Evolutionary conservation across 2,797 vertebrate genomes (phyloP).

Genomic region (Dicrostonyx torquatus): DNA sequence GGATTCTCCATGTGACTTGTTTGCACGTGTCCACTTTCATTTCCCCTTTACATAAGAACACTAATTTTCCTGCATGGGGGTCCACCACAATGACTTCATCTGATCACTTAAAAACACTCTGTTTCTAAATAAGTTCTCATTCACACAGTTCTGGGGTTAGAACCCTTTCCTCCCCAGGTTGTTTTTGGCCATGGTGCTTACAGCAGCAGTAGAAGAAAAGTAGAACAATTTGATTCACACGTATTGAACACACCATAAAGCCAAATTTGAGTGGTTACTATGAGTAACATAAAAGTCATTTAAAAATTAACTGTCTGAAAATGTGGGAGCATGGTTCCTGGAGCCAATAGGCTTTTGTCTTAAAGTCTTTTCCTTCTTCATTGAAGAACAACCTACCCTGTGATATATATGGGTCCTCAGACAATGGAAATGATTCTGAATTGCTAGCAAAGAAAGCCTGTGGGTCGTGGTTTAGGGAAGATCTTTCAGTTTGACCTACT

Average conservation of each 20-base stretch:
- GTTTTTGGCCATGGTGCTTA: background rate
- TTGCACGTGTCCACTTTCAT: background rate
- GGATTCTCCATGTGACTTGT: background rate
- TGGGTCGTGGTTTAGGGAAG: background rate
- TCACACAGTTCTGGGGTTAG: background rate
- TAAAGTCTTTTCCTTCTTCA: background rate
- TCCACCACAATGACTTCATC: too few relatives aligned
- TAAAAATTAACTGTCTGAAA: background rate
- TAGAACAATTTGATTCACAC: background rate
- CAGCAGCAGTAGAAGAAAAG: background rate
- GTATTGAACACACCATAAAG: background rate
- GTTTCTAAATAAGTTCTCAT: constrained; percentile 45
- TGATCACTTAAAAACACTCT: background rate
- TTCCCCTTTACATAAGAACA: background rate
- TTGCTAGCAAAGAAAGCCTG: background rate
- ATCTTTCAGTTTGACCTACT: constrained; percentile 17
- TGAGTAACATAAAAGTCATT: constrained; percentile 28
- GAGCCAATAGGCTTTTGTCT: background rate
- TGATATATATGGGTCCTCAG: background rate
- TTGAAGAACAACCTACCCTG: background rate
- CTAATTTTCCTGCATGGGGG: background rate
- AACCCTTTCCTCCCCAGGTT: background rate
- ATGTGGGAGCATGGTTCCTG: background rate
- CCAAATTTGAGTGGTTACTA: background rate
- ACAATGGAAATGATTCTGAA: background rate